Evolutionary conservation across 2,113 vertebrate genomes (phyloP).

Genomic region (Carollia perspicillata): DNA sequence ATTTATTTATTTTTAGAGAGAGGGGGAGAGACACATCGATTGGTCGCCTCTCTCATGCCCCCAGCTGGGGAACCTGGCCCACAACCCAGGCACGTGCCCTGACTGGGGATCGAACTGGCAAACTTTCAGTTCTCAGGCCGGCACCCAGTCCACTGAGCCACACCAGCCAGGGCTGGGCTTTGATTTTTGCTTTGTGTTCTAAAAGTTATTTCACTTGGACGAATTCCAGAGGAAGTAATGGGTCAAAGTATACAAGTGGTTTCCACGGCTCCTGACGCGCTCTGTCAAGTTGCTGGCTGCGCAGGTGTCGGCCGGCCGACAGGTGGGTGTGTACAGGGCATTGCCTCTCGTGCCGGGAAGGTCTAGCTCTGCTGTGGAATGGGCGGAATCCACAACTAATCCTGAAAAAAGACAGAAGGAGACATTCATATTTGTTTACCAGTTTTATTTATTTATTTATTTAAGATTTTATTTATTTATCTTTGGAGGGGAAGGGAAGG

Average conservation of each 20-base stretch:
- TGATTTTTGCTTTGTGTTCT: not conserved
- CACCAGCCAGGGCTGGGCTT: too few relatives aligned
- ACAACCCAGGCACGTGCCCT: too few relatives aligned
- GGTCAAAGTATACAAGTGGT: not conserved
- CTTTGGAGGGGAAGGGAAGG: too few relatives aligned
- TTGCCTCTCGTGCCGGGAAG: not conserved
- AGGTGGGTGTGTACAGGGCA: rapidly evolving
- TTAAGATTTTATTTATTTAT: too few relatives aligned
- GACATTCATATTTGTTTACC: not conserved
- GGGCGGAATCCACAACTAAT: not conserved
- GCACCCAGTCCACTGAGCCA: too few relatives aligned
- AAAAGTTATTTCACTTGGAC: not conserved
- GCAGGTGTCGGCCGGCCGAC: not conserved
- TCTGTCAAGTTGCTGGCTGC: not conserved
- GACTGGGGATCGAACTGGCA: too few relatives aligned
- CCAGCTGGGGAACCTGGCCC: too few relatives aligned
- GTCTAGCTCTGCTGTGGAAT: not conserved
- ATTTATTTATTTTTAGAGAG: too few relatives aligned
- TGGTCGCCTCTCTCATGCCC: too few relatives aligned
- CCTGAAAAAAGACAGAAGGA: not conserved
- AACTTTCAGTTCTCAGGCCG: too few relatives aligned
- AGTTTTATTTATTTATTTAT: too few relatives aligned
- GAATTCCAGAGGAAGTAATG: not conserved
- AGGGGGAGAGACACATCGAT: too few relatives aligned
- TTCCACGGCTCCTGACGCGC: not conserved